Evolutionary conservation across 2,888 invertebrate species (phyloP).

Genomic region (Protodeltote pygarga): DNA sequence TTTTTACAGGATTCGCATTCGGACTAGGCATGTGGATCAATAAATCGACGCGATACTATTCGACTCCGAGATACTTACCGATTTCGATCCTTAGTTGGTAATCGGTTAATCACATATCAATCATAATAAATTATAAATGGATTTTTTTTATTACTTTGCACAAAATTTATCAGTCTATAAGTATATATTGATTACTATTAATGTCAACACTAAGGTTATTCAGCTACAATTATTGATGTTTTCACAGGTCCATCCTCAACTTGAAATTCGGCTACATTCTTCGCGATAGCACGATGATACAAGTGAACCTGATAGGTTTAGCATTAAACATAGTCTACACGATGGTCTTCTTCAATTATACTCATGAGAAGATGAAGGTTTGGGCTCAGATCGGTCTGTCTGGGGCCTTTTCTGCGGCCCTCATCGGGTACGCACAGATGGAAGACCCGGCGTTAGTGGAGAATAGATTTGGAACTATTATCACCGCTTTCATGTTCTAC

Average conservation of each 20-base stretch:
- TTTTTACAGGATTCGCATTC: too few species aligned
- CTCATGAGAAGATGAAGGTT: constrained; percentile 83
- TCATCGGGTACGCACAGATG: constrained; percentile 89
- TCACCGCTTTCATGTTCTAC: constrained; percentile 89
- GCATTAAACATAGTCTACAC: constrained; percentile 90
- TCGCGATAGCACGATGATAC: constrained; percentile 91
- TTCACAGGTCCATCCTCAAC: constrained; percentile 90
- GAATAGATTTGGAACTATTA: constrained; percentile 90
- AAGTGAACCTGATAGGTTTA: constrained; percentile 92
- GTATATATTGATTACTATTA: too few species aligned
- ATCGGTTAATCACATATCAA: too few species aligned
- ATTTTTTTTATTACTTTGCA: too few species aligned
- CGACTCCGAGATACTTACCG: too few species aligned
- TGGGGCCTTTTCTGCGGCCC: constrained; percentile 84
- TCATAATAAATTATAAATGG: too few species aligned
- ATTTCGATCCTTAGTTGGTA: too few species aligned
- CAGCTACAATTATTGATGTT: neutral
- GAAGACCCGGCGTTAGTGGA: constrained; percentile 90
- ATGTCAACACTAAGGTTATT: too few species aligned
- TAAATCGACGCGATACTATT: too few species aligned
- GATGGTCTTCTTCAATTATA: constrained; percentile 89
- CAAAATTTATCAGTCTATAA: too few species aligned
- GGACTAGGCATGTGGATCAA: too few species aligned
- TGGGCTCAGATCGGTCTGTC: constrained; percentile 87
- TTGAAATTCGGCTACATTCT: constrained; percentile 92